Conservation (phyloP, 2,113 vertebrate genomes). For the Vulpes vulpes region DNA sequence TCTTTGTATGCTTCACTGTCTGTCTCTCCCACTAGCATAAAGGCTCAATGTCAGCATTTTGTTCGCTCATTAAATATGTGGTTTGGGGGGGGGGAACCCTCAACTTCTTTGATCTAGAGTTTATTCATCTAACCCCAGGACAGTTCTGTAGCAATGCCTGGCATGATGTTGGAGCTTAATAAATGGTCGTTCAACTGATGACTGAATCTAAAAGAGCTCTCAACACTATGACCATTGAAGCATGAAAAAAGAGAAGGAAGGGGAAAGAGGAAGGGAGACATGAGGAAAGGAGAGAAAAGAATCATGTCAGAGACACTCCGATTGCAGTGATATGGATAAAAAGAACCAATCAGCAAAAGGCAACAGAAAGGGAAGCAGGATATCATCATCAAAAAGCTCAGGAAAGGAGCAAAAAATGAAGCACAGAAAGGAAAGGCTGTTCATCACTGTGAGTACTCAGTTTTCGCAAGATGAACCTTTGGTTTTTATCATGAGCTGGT, state of each 20-base stretch:
- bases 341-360: neutral
- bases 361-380: neutral
- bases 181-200: neutral
- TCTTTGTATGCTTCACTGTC: neutral
- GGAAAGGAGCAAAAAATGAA: neutral
- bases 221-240: neutral
- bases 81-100: neutral
- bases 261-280: neutral
- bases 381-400: neutral
- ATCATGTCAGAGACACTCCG: neutral
- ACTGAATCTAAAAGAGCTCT: constrained; percentile 29
- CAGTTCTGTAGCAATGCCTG: neutral
- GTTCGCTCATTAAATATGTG: neutral
- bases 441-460: neutral
- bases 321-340: neutral
- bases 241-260: neutral
- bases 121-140: neutral
- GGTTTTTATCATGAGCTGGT: neutral
- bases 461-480: neutral
- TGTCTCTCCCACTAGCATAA: neutral
- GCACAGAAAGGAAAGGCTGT: neutral
- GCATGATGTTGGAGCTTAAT: neutral
- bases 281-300: neutral
- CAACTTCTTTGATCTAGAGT: neutral
- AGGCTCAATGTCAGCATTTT: neutral